Evolutionary conservation across 2,113 vertebrate genomes (phyloP), one percentile per base, ranked within the genome.

Genomic region (Saccopteryx bilineata): DNA sequence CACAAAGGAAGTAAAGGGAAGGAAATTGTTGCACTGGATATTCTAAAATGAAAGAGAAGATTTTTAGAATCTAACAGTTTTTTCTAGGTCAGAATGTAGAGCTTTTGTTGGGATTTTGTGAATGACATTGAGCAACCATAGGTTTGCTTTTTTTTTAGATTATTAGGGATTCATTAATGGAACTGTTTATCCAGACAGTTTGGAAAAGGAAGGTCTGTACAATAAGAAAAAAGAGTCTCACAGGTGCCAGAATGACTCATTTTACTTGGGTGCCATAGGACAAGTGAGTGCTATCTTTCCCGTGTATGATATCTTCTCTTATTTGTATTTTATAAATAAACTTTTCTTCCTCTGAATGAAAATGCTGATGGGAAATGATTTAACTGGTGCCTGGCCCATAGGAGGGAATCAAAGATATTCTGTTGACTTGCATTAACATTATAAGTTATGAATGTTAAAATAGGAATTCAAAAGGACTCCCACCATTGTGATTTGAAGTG

Each of bases 21-120:
- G 7, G 54, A 61, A 71, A 72, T 48, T 50, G 39, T 78, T 87
- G 33, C 31, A 1, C 21, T 24, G 48, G 69, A 23, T 81, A 39
- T 82, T 93, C 13, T 19, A 85, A 61, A 83, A 46, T 79, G 19
- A 87, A 74, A 17, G 48, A 72, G 78, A 17, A 94, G 6, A 26
- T 72, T 71, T 66, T 68, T 78, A 79, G 65, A 85, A 60, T 26
- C 17, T 63, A 69, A 14, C 14, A 26, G 33, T 69, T 90, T 81
- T 94, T 91, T 91, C 21, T 88, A 56, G 91, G 72, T 61, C 21
- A 66, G 28, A 95, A 80, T 39, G 46, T 33, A 82, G 69, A 87
- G 63, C 10, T 87, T 69, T 94, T 76, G 66, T 33, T 48, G 61
- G 92, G 61, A 63, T 93, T 74, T 95, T 72, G n/a, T 82, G 68